Conservation (phyloP, 2,797 vertebrate genomes). For the Lindbergichthys nudifrons region DNA sequence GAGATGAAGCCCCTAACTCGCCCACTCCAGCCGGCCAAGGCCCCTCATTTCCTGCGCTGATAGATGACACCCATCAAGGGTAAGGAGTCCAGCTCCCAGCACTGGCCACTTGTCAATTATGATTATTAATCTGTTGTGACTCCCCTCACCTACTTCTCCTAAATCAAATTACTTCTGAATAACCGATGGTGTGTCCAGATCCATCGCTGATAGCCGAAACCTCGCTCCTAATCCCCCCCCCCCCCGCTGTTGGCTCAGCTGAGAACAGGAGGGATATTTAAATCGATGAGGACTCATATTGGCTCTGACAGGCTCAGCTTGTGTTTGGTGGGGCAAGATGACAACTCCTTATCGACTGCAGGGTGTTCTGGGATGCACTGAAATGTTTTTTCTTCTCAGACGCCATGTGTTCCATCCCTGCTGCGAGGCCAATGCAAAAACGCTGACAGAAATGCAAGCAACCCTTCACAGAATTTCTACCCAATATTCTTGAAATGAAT, state of each 20-base stretch:
- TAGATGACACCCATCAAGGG: conserved; percentile 60
- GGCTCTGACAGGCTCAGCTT: conserved; percentile 68
- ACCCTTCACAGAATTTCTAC: neutral
- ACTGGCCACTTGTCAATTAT: conserved; percentile 63
- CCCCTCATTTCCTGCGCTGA: conserved; percentile 43
- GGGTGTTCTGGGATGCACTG: conserved; percentile 20
- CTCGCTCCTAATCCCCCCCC: conserved; percentile 43
- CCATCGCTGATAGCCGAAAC: conserved; percentile 43
- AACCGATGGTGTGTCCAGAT: conserved; percentile 67
- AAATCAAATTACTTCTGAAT: conserved; percentile 72
- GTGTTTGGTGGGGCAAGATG: conserved; percentile 58
- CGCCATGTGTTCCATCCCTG: conserved; percentile 1
- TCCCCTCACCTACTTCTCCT: conserved; percentile 17
- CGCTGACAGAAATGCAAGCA: neutral
- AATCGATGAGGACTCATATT: conserved; percentile 71
- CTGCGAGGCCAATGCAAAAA: conserved; percentile 10
- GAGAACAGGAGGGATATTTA: conserved; percentile 57
- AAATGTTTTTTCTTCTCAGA: conserved; percentile 49
- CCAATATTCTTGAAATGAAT: neutral
- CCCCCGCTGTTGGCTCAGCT: conserved; percentile 55
- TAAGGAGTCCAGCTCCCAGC: conserved; percentile 8
- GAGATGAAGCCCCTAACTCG: conserved; percentile 11
- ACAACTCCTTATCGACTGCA: conserved; percentile 60
- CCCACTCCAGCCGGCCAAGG: conserved; percentile 33
- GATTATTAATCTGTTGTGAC: conserved; percentile 62